Conservation (phyloP, 35 echinoderm and acorn worm genomes). For the Eucidaris tribuloides region DNA sequence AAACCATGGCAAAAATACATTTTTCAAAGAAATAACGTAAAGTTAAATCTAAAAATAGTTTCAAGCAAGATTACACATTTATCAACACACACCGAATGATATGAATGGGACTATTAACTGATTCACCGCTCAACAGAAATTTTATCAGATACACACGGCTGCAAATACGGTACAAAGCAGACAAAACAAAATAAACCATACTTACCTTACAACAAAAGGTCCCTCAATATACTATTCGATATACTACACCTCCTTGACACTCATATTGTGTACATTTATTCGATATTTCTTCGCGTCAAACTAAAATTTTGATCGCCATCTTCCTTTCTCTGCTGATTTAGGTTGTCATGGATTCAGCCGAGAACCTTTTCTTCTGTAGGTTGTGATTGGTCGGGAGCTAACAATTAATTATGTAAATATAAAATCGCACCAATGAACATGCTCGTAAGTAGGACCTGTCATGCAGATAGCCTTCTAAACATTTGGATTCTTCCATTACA, state of each 20-base stretch:
- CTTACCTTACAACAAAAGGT: neutral
- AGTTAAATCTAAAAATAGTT: neutral
- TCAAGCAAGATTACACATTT: neutral
- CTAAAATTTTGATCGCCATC: constrained; percentile 1
- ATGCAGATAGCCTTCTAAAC: too few species aligned
- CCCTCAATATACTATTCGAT: neutral
- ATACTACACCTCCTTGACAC: neutral
- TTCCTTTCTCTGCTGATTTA: constrained; percentile 17
- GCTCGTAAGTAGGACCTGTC: too few species aligned
- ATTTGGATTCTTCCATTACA: too few species aligned
- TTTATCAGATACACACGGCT: neutral
- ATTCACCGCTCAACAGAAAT: neutral
- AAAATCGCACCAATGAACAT: too few species aligned
- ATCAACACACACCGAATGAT: neutral
- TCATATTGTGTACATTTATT: neutral
- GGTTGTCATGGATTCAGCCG: constrained; percentile 14
- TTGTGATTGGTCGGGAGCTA: too few species aligned
- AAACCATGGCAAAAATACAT: neutral
- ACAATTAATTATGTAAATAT: too few species aligned
- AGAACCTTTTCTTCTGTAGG: too few species aligned
- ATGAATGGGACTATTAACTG: neutral
- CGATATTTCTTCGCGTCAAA: neutral
- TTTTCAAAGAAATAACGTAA: neutral
- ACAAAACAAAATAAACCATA: neutral
- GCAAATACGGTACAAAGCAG: neutral